Evolutionary conservation across 2,888 invertebrate species (phyloP), one percentile per base, ranked within the genome.

Genomic region (Rhogogaster chlorosoma): DNA sequence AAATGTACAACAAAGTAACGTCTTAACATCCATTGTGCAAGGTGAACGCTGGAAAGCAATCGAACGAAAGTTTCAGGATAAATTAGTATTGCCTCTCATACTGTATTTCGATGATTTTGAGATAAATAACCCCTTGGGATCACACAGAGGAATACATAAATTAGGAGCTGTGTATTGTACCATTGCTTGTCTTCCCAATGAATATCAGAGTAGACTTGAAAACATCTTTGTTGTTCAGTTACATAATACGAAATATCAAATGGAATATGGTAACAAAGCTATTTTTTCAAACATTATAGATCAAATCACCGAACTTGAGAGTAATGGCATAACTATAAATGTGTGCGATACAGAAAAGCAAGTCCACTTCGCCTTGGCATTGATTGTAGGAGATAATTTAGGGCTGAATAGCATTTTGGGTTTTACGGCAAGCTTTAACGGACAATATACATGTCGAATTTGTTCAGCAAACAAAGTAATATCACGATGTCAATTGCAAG

Each of bases 161-260:
- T 53, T 87, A 2, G 86, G 87, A 5, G 86, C 86, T 12, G 36
- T 84, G 18, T 87, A 87, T 82, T 80, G 49, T 53, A 70, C 84
- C 12, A 84, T 86, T 22, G 75, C 67, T 6, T 84, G 83, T 26
- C 38, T 86, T 45, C 85, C 86, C 1, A 22, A 12, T 12, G 82
- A 86, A 83, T 86, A 84, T 49, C 36, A 83, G 15, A 85, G 87
- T 57, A 77, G 42, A 67, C 49, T 87, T 15, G 86, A 87, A 84
- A 86, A 87, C 49, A 87, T 87, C 49, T 86, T 87, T 71, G 78
- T 87, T 22, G 45, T 71, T 12, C 87, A 86, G 82, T 61, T 88
- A 15, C 84, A 87, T 67, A 84, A 80, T 18, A 83, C 84, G 9
- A 22, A 70, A 38, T 61, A 86, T 80, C 80, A 83, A 5, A n/a